phyloP scores from a whole-genome alignment of 2,113 vertebrate genomes.

The Lethenteron reissneri region DNA sequence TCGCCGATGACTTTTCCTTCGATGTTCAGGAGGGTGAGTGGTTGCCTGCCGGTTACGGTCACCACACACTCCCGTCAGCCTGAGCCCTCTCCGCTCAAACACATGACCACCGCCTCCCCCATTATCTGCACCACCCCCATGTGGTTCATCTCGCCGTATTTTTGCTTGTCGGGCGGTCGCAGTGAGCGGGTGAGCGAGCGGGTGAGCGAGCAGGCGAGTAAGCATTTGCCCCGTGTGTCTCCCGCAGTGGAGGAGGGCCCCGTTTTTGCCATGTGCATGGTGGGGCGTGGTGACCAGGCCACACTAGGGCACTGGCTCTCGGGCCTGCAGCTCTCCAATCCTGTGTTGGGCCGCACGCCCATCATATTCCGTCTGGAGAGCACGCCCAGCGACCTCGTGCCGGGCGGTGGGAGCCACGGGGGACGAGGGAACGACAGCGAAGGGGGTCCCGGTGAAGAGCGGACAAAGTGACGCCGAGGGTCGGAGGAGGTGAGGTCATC shows the following conservation, averaged over 20 bases:
- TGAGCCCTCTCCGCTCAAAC: background rate
- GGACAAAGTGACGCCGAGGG: no score
- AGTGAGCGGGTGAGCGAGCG: background rate
- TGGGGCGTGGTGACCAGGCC: conserved; percentile 29
- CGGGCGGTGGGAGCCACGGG: background rate
- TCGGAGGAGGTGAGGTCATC: no score
- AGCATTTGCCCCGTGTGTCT: conserved; percentile 7
- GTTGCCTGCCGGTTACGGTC: background rate
- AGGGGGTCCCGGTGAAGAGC: no score
- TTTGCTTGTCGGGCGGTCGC: background rate
- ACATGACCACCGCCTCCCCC: background rate
- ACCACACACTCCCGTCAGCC: background rate
- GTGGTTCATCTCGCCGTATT: background rate
- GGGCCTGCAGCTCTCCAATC: conserved; percentile 45
- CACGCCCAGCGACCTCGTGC: conserved; percentile 20
- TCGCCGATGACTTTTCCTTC: conserved; percentile 38
- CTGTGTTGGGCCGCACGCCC: conserved; percentile 30
- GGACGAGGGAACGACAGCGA: conserved; percentile 12
- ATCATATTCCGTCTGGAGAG: conserved; percentile 41
- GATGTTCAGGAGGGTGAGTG: conserved; percentile 39
- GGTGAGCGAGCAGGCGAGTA: background rate
- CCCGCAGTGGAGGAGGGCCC: conserved; percentile 49
- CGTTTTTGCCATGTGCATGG: conserved; percentile 54
- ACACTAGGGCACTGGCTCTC: conserved; percentile 53
- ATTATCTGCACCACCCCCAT: background rate